Base-by-base conservation (phyloP, 1,140 invertebrate species). In the Drosophila biarmipes region DNA sequence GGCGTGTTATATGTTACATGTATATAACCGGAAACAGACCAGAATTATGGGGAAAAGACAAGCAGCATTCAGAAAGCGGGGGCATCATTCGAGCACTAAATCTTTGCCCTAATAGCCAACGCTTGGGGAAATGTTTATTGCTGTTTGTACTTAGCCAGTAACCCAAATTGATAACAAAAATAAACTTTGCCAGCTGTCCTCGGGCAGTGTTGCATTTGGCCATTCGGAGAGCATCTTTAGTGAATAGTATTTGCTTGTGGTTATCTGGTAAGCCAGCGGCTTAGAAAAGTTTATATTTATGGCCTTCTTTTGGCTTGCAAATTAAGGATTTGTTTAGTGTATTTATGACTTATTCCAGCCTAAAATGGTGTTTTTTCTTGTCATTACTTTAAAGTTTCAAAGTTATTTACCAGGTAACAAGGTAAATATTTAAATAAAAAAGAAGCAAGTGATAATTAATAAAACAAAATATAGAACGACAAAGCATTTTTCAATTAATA, bases 81-180 rank as follows among this genome's bases (percentile, higher is more conserved):
- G 42, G 34, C 55, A 38, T 69, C 66, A 55, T 24, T 37, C 34
- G 42, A 21, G 42, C 69, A 49, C 73, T 79, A 72, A 82, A 78
- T 78, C 71, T 80, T 81, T 51, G 66, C 55, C 53, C 43, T 80
- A 80, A 80, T 80, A 81, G 66, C 58, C 76, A 67, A 52, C 62
- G 62, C 62, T 67, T 55, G 67, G 56, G 66, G 62, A 79, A 61
- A 76, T 76, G 73, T 59, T 48, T 75, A 75, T 75, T 74, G 72
- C 53, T 66, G 71, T 74, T 55, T 64, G 67, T 71, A 71, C 72
- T 75, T 75, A 75, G 72, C 59, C 71, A 55, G 52, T 66, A 75
- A 64, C 59, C 72, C 71, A 74, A 74, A 74, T 74, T 64, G 72
- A 71, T 71, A 69, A 71, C 67, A 56, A 69, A 56, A 69, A 55